Evolutionary conservation across 2,797 vertebrate genomes (phyloP).

Genomic region (Euphonia xanthogaster): DNA sequence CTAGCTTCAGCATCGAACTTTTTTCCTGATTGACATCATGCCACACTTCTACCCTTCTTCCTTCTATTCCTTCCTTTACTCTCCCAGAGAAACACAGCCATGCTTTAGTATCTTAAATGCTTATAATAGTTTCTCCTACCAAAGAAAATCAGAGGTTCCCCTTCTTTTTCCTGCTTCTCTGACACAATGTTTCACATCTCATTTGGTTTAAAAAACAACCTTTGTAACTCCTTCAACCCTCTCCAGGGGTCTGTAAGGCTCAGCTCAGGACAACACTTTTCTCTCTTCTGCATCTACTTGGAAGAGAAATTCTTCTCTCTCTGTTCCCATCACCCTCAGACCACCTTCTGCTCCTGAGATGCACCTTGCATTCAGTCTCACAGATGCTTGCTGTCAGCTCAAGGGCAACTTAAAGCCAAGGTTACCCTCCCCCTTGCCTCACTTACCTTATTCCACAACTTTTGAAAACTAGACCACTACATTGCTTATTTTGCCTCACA

Average conservation of each 20-base stretch:
- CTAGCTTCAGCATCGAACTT: background rate
- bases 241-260: fast-evolving
- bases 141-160: background rate
- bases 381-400: background rate
- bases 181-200: background rate
- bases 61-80: background rate
- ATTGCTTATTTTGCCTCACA: background rate
- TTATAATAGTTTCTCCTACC: background rate
- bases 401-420: background rate
- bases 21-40: background rate
- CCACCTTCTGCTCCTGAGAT: background rate
- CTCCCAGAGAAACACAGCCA: background rate
- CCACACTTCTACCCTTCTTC: background rate
- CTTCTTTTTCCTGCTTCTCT: background rate
- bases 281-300: background rate
- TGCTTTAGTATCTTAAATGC: background rate
- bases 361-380: background rate
- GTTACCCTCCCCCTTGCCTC: background rate
- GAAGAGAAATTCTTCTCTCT: background rate
- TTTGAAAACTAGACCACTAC: background rate
- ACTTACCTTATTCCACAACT: background rate
- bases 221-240: background rate
- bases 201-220: background rate
- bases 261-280: background rate
- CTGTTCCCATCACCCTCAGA: background rate